Percentiles rank a stretch among this genome's conserved stretches.
Evolutionary conservation across 2,797 vertebrate genomes (phyloP).

Genomic region (Coregonus ussuriensis): DNA sequence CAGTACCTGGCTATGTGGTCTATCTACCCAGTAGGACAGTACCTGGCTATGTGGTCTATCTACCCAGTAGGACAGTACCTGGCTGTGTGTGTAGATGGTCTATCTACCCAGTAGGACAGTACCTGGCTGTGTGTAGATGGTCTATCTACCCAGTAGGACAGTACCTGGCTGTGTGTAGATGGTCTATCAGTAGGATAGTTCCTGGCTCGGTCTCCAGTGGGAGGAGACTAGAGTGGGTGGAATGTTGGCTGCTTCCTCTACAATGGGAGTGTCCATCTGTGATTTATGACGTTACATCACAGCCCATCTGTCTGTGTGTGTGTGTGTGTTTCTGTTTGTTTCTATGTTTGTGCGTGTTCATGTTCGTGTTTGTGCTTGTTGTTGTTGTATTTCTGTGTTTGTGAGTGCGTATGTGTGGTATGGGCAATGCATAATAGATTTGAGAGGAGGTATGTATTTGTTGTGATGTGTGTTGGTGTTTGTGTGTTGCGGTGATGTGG

Average conservation of each 20-base stretch:
- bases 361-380: not conserved
- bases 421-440: not conserved
- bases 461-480: not conserved
- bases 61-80: not conserved
- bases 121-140: not conserved
- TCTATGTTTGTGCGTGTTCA: not conserved
- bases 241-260: constrained; percentile 14
- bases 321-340: not conserved
- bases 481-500: too few species aligned
- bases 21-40: not conserved
- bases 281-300: constrained; percentile 55
- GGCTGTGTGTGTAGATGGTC: constrained; percentile 13
- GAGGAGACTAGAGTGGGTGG: constrained; percentile 17
- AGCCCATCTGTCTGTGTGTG: constrained; percentile 9
- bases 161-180: not conserved
- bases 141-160: not conserved
- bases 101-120: not conserved
- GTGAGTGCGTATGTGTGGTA: constrained; percentile 5
- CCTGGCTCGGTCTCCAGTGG: not conserved
- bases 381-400: not conserved
- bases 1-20: not conserved
- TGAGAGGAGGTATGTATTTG: not conserved
- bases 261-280: constrained; percentile 35
- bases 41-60: not conserved
- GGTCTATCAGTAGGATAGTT: not conserved